Base-by-base conservation (phyloP, 2,888 invertebrate genomes). In the Hypomecis atomaria region DNA sequence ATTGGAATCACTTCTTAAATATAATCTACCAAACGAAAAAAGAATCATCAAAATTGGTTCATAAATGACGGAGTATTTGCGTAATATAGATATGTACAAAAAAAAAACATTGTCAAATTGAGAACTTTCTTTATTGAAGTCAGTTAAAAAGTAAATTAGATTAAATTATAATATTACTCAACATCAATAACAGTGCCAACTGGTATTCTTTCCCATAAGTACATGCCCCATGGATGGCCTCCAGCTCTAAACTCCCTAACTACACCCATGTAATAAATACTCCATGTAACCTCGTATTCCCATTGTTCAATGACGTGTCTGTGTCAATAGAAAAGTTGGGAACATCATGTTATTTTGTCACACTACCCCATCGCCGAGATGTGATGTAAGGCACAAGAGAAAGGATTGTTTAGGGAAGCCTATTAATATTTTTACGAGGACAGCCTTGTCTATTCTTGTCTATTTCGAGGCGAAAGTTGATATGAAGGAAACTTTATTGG, bases 241-340 rank as follows among this genome's bases (percentile, higher is more conserved):
- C 6, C 4, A 13, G 40, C n/a, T 38, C 11, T 23, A 52, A 58
- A 7, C 38, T 42, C 10, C 57, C 57, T 57, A 9, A 36, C 10
- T 59, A 38, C 63, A 38, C 40, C 55, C 63, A 50, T 11, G 49
- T 64, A 71, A 73, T 67, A 70, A 68, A 68, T 68, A 67, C 70
- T 69, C 61, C 75, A 72, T 72, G 69, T 78, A 77, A 77, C 76
- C 74, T 73, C 72, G 71, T 75, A 67, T 75, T 56, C 71, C 65
- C 70, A 69, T 70, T 70, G 71, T 72, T 67, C 65, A 57, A 54
- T 70, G 55, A 50, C 63, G 70, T 56, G 67, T 73, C 66, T 66
- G 67, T 72, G 65, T 70, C 64, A 69, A 59, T 68, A 67, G 63
- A 63, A 60, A 67, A 67, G 63, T 67, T 67, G 58, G 58, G 57